Base-by-base conservation (phyloP, 1,140 invertebrate genomes). In the Vollenhovia emeryi region DNA sequence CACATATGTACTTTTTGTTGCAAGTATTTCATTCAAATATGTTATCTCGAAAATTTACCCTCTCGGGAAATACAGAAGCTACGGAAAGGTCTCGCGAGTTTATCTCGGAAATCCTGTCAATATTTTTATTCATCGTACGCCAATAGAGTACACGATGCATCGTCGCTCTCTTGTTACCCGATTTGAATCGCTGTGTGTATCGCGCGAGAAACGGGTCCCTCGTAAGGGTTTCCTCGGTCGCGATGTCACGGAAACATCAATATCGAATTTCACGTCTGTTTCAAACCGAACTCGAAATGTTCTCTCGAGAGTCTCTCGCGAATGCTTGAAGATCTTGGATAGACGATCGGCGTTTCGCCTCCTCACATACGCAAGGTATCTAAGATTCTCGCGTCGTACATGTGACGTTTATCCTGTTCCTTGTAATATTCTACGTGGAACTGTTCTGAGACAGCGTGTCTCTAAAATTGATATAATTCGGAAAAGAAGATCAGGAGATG, bases 41-140 rank as follows among this genome's bases (percentile, higher is more conserved):
- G 30, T 36, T 36, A 33, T 45, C 43, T 66, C 21, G 43, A 78
- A 66, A 50, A 66, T 66, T 75, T 66, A 50, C 21, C 21, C 48
- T 40, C 21, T 68, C 30, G 15, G 68, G 68, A 83, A 74, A 82
- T 73, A 1, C 9, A 74, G 79, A 59, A 59, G 66, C 43, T 83
- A 45, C 52, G 3, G 11, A 30, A 73, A 57, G 50, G 11, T 73
- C 33, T 59, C 15, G 40, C 62, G n/a, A 68, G 62, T 55, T 68
- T 68, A 62, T 75, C 55, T 60, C 69, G 27, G 27, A 45, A 45
- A 59, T 75, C 45, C 57, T 62, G 43, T 76, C 30, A 76, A 84
- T 84, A 74, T 84, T 84, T 84, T 75, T 74, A 75, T 84, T 74
- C 80, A 75, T 75, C 55, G n/a, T 18, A 52, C 75, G 13, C 30